phyloP scores from a whole-genome alignment of 2,113 vertebrate species.

The Cariama cristata region DNA sequence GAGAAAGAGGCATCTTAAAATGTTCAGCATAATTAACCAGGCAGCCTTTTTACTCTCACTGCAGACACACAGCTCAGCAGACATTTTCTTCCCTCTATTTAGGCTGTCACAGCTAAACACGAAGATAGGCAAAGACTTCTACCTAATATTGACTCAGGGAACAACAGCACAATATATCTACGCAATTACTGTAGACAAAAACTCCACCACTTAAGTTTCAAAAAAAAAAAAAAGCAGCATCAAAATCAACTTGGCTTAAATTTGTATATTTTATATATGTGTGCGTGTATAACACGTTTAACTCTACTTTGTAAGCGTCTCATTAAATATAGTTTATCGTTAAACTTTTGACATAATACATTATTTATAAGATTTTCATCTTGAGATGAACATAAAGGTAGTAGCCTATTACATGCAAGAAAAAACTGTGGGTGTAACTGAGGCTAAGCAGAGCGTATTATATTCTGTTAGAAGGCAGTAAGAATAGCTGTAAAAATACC shows the following conservation, averaged over 20 bases:
- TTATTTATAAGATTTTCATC: not conserved
- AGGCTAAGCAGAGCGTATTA: not conserved
- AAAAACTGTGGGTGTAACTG: not conserved
- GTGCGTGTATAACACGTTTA: rapidly evolving
- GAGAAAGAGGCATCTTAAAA: not conserved
- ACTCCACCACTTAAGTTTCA: not conserved
- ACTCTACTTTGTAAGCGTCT: not conserved
- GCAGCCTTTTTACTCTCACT: not conserved
- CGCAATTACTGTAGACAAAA: not conserved
- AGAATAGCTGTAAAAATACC: not conserved
- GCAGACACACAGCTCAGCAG: not conserved
- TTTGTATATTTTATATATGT: not conserved
- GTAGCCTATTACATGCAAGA: not conserved
- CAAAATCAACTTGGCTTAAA: not conserved
- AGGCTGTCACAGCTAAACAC: not conserved
- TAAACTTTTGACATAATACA: not conserved
- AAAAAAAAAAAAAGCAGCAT: not conserved
- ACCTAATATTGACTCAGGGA: not conserved
- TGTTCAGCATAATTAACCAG: not conserved
- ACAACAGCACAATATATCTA: not conserved
- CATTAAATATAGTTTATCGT: not conserved
- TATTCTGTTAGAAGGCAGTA: not conserved
- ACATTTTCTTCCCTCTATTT: not conserved
- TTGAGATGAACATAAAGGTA: not conserved
- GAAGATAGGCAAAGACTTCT: not conserved